Evolutionary conservation across 2,113 vertebrate species (phyloP), one percentile per base, ranked within the genome.

Genomic region (Pteruthius melanotis): DNA sequence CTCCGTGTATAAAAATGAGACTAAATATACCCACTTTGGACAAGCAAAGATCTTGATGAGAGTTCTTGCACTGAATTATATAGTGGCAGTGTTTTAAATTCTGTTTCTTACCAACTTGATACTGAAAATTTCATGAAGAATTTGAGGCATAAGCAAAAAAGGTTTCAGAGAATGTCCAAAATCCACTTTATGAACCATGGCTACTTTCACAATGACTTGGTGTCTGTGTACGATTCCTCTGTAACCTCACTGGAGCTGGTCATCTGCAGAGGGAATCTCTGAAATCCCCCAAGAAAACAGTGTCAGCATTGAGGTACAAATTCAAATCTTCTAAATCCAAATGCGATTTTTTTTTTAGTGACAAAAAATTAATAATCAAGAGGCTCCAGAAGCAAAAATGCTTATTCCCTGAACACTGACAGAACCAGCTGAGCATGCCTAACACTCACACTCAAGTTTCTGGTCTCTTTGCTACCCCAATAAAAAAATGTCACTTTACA

Each of bases 391-490:
- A 83, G 33, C 30, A 69, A 80, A 89, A 61, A 2, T 6, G 3
- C 2, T 22, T 37, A 12, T 19, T 44, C 14, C 6, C 2, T 35
- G 33, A 83, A 64, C 23, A n/a, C 31, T 54, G 31, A 53, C 3
- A 40, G 12, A 71, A 27, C 11, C 81, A 61, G 45, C 14, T 49
- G 15, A 91, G 45, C 23, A 33, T 10, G 23, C 8, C 14, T 6
- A 81, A 39, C 16, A 33, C 15, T 52, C 23, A n/a, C 10, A 23
- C 13, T 72, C 40, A 18, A 83, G 18, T 7, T 83, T 80, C 50
- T 19, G 8, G 80, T 72, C 49, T 27, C 15, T 61, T 81, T 2
- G 1, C 1, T 71, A 2, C 0, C 4, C 1, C 24, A 33, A 6
- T 13, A 37, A 71, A 45, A 37, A 47, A 75, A 26, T 4, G 9